A percentile compares a stretch with the other conserved stretches of the same genome.
phyloP scores from a whole-genome alignment of 2,888 invertebrate genomes.

The Leptinotarsa peninsularis region DNA sequence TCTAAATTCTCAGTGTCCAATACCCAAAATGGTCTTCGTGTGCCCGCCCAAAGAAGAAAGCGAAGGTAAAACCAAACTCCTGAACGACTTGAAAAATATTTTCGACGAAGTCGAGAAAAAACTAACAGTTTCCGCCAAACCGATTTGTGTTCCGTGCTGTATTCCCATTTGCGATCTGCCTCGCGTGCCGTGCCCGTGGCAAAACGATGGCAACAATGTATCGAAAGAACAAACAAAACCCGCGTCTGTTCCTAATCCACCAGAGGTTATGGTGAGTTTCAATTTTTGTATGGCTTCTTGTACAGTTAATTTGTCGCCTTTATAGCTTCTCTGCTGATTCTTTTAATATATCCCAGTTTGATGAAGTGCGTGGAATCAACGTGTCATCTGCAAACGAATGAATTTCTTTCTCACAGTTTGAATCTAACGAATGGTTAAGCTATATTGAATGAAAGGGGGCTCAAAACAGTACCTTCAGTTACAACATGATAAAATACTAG shows the following conservation, averaged over 20 bases:
- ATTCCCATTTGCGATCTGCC: slow-evolving; percentile 60
- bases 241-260: slow-evolving; percentile 64
- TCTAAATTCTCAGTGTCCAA: slow-evolving; percentile 8
- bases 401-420: no score
- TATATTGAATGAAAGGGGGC: no score
- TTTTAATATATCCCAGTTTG: no score
- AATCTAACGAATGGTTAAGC: no score
- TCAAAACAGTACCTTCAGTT: no score
- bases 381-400: no score
- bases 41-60: slow-evolving; percentile 56
- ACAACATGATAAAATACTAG: no score
- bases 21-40: slow-evolving; percentile 53
- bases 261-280: slow-evolving; percentile 68
- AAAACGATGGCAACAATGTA: not conserved
- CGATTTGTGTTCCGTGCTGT: slow-evolving; percentile 67
- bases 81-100: slow-evolving; percentile 55
- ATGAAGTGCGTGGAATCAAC: no score
- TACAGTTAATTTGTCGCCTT: no score
- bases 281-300: not conserved
- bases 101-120: slow-evolving; percentile 57
- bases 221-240: slow-evolving; percentile 8
- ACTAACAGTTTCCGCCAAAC: slow-evolving; percentile 53
- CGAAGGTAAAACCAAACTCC: slow-evolving; percentile 53
- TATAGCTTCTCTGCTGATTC: no score
- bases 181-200: slow-evolving; percentile 11